Conservation (phyloP, 2,888 invertebrate species). For the Thera obeliscata region DNA sequence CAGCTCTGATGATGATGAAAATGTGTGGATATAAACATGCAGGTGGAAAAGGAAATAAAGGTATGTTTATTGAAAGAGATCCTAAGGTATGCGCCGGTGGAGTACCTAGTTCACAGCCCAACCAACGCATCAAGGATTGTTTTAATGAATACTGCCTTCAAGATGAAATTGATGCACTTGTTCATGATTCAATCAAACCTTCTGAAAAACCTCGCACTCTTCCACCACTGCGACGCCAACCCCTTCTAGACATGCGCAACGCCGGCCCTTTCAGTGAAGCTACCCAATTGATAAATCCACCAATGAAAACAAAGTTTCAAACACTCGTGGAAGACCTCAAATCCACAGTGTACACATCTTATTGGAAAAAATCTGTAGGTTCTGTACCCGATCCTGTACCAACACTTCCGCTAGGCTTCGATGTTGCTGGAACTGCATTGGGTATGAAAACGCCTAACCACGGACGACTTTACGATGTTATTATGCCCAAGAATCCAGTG, state of each 20-base stretch:
- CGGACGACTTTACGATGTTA: conserved; percentile 48
- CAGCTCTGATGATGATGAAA: background rate
- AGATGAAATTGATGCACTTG: conserved; percentile 57
- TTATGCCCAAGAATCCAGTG: conserved; percentile 48
- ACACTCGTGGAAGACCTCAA: conserved; percentile 51
- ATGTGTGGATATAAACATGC: conserved; percentile 9
- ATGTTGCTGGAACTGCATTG: conserved; percentile 42
- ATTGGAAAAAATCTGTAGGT: conserved; percentile 52
- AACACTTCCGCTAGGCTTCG: conserved; percentile 47
- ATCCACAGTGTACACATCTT: conserved; percentile 48
- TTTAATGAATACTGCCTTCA: conserved; percentile 49
- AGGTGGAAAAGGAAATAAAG: conserved; percentile 58
- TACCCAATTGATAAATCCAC: conserved; percentile 48
- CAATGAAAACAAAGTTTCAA: conserved; percentile 51
- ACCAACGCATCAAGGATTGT: conserved; percentile 35
- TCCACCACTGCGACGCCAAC: conserved; percentile 41
- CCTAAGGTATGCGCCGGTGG: conserved; percentile 55
- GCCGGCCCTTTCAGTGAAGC: conserved; percentile 45
- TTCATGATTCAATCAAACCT: conserved; percentile 51
- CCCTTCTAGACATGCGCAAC: conserved; percentile 44
- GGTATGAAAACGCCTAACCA: conserved; percentile 43
- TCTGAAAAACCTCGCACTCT: conserved; percentile 34
- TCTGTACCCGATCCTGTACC: conserved; percentile 46
- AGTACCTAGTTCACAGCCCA: conserved; percentile 42
- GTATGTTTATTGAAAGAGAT: conserved; percentile 54